Base-by-base conservation (phyloP, 1,140 invertebrate genomes). In the Melanaphis sacchari region DNA sequence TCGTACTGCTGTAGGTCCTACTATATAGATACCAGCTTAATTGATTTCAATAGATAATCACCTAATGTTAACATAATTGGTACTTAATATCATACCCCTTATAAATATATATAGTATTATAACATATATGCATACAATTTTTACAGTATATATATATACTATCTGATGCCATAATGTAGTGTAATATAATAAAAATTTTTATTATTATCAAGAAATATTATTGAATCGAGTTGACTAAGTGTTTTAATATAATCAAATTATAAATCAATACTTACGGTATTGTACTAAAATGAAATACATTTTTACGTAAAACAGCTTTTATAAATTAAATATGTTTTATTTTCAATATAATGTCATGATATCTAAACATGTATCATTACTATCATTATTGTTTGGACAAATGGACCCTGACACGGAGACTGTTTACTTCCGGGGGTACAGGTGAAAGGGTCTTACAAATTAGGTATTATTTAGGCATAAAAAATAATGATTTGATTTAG, bases 361-460 rank as follows among this genome's bases (percentile, higher is more conserved):
- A 87, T 46, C 31, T 31, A 40, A 81, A 26, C 15, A 76, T 24
- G 40, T 85, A 41, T 8, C 9, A 85, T 38, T 41, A 81, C 18
- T 85, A 41, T 8, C 9, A 85, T 38, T 41, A 81, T n/a, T 85
- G 11, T 43, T 18, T 43, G 11, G 21, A n/a, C 5, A 1, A 26
- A 54, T 52, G n/a, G 36, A 59, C 54, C 38, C 52, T 41, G 89
- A 40, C 49, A 40, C 0, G 8, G 41, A 26, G n/a, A 9, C 21
- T 43, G 24, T 52, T 89, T 11, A 52, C 52, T 59, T 90, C 89
- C 89, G 36, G 52, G 52, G 26, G 24, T 38, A 88, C 87, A n/a
- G 46, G 87, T 88, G 87, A 88, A 88, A n/a, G 87, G 46, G 43
- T 88, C 41, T 31, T 85, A 36, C 59, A 89, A 21, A 46, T 38